Base-by-base conservation (phyloP, 2,797 vertebrate genomes). In the Ctenopoma multispine region DNA sequence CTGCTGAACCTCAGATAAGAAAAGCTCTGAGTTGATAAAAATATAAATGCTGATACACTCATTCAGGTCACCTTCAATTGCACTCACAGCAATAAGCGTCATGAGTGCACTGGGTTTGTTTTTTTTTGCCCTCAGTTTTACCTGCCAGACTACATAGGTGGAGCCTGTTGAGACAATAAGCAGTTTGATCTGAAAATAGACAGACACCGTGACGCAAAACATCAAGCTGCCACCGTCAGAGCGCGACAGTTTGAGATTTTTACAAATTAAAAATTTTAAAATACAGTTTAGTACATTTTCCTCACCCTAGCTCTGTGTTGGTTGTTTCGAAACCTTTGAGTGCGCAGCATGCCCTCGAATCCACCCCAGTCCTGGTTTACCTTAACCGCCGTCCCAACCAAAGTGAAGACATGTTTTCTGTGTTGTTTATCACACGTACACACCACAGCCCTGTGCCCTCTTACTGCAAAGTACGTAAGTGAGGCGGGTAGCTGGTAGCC, bases 311-410 rank as follows among this genome's bases (percentile, higher is more conserved):
- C 20, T 14, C 27, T 20, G 3, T 29, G 4, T 10, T 1, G 5
- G 14, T 36, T 27, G 14, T 46, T 53, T 48, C 44, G 38, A 58
- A 6, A 34, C 18, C 1, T 14, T 3, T 15, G 14, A 14, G 40
- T 41, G 15, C 43, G 17, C 18, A 51, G 15, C 4, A 0, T 62
- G 54, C 5, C 38, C 17, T 23, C 0, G 0, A 23, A 48, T 51
- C 7, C 23, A 47, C 20, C 20, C 0, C 2, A 21, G 1, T 58
- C 36, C 9, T 58, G 63, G 48, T 74, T 63, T 43, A 68, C 17
- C 18, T 36, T 29, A 51, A 72, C 58, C 54, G 34, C 38, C 43
- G 34, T 14, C 4, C 9, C 6, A 48, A 36, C 24, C 31, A 69
- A 63, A 51, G 40, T 29, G 41, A 46, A 62, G 23, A 50, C 11